These are phyloP conservation scores for Macrobrachium rosenbergii DNA, from an alignment of 1,140 invertebrate genomes.

Conservation along the genomic window DNA sequence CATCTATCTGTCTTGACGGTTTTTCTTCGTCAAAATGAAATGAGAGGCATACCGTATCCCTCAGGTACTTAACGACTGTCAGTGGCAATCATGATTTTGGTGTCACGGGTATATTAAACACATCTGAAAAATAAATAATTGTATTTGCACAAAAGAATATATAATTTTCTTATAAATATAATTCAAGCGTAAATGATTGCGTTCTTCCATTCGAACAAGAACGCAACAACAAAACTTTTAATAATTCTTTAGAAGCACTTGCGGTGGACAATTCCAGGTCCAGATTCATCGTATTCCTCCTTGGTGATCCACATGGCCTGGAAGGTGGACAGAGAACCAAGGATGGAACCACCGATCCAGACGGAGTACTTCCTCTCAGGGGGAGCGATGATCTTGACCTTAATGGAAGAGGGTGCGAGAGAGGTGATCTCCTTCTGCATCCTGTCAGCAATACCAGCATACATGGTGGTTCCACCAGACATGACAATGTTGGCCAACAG, in stretches of 20 bases:
- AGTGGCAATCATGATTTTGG: too few relatives aligned
- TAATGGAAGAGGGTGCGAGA: constrained; percentile 86
- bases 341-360: constrained; percentile 74
- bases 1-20: too few relatives aligned
- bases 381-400: constrained; percentile 81
- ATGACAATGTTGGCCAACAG: constrained; percentile 64
- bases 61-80: too few relatives aligned
- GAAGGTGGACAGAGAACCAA: constrained; percentile 88
- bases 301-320: constrained; percentile 94
- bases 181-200: too few relatives aligned
- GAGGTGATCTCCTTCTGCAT: constrained; percentile 83
- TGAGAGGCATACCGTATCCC: too few relatives aligned
- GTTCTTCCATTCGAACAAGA: too few relatives aligned
- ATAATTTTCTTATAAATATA: too few relatives aligned
- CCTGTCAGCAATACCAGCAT: constrained; percentile 75
- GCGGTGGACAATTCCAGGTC: constrained; percentile 73
- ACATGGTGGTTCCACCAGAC: constrained; percentile 78
- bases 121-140: too few relatives aligned
- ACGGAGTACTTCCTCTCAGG: constrained; percentile 61
- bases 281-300: constrained; percentile 77
- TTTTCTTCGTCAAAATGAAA: too few relatives aligned
- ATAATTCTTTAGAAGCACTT: constrained; percentile 74
- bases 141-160: too few relatives aligned
- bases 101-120: too few relatives aligned
- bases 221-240: background rate